Percentiles rank a stretch among this genome's conserved stretches.
Evolutionary conservation across 1,140 invertebrate species (phyloP).

Genomic region (Lasaia peninsularis): DNA sequence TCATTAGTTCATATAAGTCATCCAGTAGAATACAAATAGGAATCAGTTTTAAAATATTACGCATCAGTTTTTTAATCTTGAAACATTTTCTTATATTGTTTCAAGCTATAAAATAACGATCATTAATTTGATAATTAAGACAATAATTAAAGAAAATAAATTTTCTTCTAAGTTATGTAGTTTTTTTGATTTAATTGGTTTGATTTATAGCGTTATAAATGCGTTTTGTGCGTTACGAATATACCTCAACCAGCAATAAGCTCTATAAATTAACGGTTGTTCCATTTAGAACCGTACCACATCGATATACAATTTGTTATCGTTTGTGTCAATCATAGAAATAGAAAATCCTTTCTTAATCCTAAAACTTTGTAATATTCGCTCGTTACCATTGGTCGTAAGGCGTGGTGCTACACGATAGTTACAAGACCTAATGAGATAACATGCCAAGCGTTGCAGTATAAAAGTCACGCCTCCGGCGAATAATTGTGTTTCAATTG

Average conservation of each 20-base stretch:
- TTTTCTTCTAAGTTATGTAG: slow-evolving; percentile 12
- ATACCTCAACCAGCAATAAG: slow-evolving; percentile 20
- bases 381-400: slow-evolving; percentile 33
- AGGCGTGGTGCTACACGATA: slow-evolving; percentile 36
- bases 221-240: slow-evolving; percentile 31
- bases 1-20: slow-evolving; percentile 23
- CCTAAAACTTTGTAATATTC: slow-evolving; percentile 26
- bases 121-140: too few relatives aligned
- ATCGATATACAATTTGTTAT: slow-evolving; percentile 31
- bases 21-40: not conserved
- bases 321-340: slow-evolving; percentile 20
- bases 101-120: not conserved
- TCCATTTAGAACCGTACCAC: slow-evolving; percentile 23
- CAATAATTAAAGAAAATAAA: too few relatives aligned
- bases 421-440: slow-evolving; percentile 36
- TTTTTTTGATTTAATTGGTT: slow-evolving; percentile 24
- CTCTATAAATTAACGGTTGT: not conserved
- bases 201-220: slow-evolving; percentile 2
- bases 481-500: slow-evolving; percentile 30
- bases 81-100: not conserved
- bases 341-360: slow-evolving; percentile 21
- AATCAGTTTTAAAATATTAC: not conserved
- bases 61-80: not conserved
- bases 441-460: slow-evolving; percentile 25
- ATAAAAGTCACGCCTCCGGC: slow-evolving; percentile 42